phyloP scores from a whole-genome alignment of 2,888 invertebrate species.

The Therioaphis trifolii region DNA sequence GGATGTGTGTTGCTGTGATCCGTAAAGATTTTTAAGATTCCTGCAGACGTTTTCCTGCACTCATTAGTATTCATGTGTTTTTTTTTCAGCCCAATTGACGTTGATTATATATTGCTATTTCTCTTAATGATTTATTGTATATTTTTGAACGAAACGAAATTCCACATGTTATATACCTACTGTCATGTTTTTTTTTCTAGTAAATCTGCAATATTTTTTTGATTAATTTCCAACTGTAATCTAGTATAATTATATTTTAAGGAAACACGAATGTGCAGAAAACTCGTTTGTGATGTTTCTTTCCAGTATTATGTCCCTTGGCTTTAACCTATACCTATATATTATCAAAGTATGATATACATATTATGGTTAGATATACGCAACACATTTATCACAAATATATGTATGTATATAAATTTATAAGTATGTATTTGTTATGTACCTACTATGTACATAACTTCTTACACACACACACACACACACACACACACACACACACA shows the following conservation, averaged over 20 bases:
- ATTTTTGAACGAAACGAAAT: neutral
- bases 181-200: neutral
- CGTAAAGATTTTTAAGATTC: neutral
- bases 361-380: too few species aligned
- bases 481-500: too few species aligned
- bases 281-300: neutral
- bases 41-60: neutral
- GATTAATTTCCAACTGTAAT: neutral
- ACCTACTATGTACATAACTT: too few species aligned
- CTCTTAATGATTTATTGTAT: neutral
- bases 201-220: neutral
- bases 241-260: neutral
- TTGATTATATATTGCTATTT: neutral
- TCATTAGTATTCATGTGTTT: neutral
- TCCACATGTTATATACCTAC: neutral
- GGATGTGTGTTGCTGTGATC: neutral
- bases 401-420: too few species aligned
- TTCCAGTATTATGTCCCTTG: neutral
- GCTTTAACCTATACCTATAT: too few species aligned
- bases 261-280: neutral
- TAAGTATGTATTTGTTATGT: too few species aligned
- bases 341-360: neutral
- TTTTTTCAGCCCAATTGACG: neutral
- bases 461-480: too few species aligned
- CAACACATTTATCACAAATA: too few species aligned